phyloP scores from a whole-genome alignment of 2,888 invertebrate species.

The Oegoconia quadripuncta region DNA sequence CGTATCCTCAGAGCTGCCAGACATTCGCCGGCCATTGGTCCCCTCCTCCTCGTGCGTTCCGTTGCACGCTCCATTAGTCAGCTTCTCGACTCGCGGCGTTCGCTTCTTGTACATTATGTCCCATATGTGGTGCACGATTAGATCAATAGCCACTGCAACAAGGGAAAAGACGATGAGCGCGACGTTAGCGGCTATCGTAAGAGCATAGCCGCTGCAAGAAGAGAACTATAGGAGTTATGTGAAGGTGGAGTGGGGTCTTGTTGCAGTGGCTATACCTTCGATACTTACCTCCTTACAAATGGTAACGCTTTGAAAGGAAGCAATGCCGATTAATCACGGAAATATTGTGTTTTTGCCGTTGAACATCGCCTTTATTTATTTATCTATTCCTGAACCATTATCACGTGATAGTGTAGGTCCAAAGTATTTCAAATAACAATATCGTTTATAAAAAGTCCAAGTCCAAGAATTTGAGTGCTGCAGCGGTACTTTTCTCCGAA shows the following conservation, averaged over 20 bases:
- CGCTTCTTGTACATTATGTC: constrained; percentile 89
- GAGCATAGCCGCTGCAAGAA: constrained; percentile 79
- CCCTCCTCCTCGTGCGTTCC: constrained; percentile 52
- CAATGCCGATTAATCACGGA: no score
- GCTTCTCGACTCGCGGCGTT: constrained; percentile 34
- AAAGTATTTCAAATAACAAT: no score
- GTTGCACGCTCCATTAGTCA: constrained; percentile 58
- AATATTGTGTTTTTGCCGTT: no score
- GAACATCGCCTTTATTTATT: no score
- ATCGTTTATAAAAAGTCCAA: no score
- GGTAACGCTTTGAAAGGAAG: constrained; percentile 5
- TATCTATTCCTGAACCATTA: no score
- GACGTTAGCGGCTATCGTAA: constrained; percentile 60
- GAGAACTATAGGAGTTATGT: no score
- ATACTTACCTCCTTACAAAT: constrained; percentile 40
- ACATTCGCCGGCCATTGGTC: constrained; percentile 52
- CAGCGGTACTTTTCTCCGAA: no score
- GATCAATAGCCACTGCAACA: constrained; percentile 99
- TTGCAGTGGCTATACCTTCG: constrained; percentile 76
- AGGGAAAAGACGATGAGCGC: constrained; percentile 42
- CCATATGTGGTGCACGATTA: constrained; percentile 99
- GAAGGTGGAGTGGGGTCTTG: constrained; percentile 30
- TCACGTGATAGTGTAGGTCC: no score
- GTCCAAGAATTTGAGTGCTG: no score
- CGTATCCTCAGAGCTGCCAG: constrained; percentile 72